These are phyloP conservation scores for Chaenocephalus aceratus DNA, from an alignment of 2,113 vertebrate genomes.

Conservation along the genomic window DNA sequence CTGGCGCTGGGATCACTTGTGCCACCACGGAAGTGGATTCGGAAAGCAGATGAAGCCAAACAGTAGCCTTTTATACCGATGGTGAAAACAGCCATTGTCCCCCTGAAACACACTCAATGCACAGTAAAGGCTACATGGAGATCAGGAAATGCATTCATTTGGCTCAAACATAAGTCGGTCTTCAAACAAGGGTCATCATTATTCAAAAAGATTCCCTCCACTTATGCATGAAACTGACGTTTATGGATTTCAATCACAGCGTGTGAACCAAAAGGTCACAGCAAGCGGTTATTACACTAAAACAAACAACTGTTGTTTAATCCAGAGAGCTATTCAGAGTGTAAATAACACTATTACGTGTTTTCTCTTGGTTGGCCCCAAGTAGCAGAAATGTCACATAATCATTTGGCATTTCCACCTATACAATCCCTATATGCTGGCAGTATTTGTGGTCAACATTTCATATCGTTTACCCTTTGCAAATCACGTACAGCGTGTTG, in stretches of 20 bases:
- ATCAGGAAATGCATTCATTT: constrained; percentile 58
- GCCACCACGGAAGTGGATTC: constrained; percentile 75
- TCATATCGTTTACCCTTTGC: background rate
- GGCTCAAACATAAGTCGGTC: constrained; percentile 32
- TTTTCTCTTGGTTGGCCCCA: background rate
- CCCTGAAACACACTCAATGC: constrained; percentile 53
- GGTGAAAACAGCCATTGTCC: constrained; percentile 77
- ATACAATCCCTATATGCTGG: background rate
- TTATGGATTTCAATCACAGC: constrained; percentile 16
- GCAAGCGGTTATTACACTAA: constrained; percentile 4
- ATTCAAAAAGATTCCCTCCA: constrained; percentile 6
- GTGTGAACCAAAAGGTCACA: constrained; percentile 31
- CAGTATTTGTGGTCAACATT: background rate
- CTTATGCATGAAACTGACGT: background rate
- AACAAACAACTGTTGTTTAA: constrained; percentile 27
- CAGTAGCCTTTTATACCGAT: constrained; percentile 73
- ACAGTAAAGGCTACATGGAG: constrained; percentile 28
- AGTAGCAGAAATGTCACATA: background rate
- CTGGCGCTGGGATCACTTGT: constrained; percentile 70
- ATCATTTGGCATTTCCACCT: background rate
- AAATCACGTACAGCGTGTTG: no score
- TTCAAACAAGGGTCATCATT: constrained; percentile 38
- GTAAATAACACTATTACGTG: constrained; percentile 14
- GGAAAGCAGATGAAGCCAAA: constrained; percentile 73
- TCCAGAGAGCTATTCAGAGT: constrained; percentile 11